Evolutionary conservation across 1,140 invertebrate genomes (phyloP), one percentile per base, ranked within the genome.

Genomic region (Fopius arisanus): DNA sequence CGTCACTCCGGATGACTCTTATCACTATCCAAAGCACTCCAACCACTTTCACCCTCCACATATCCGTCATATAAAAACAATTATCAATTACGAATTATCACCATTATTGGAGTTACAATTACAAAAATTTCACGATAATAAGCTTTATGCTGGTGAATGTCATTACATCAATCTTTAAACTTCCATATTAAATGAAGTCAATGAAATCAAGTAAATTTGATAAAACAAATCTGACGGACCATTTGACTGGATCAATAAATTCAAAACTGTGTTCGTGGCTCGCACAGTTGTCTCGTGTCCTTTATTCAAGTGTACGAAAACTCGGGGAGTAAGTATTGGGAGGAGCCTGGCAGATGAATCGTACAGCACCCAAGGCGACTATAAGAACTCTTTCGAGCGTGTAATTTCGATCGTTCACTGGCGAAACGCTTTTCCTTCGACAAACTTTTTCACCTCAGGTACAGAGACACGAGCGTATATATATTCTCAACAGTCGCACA

Each of bases 351-450:
- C 72, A 67, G 66, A 73, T 73, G 72, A 73, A 73, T 73, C 66
- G 66, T 67, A 68, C 48, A 67, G 51, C 41, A 68, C 72, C 51
- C 72, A 68, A 73, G 72, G 72, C 65, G 43, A 28, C 71, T 73
- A 73, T 73, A 73, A 73, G 71, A 73, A 73, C 29, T 68, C 72
- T 62, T 68, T 40, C 43, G 33, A 73, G 72, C 72, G 66, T 73
- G 72, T 73, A 73, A 73, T 73, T 73, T 73, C 72, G 66, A 73
- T 73, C 72, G 66, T 68, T 73, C 72, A 68, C 43, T 37, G 48
- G 54, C 43, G 48, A 54, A 59, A 73, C 51, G 28, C 43, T 65
- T 73, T 73, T 73, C 72, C 37, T 73, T 73, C 66, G 66, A 33
- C 43, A 73, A 73, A 73, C 66, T 69, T 73, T 73, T 62, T 48